Conservation (phyloP, 2,113 vertebrate genomes). For the Rhombomys opimus region DNA sequence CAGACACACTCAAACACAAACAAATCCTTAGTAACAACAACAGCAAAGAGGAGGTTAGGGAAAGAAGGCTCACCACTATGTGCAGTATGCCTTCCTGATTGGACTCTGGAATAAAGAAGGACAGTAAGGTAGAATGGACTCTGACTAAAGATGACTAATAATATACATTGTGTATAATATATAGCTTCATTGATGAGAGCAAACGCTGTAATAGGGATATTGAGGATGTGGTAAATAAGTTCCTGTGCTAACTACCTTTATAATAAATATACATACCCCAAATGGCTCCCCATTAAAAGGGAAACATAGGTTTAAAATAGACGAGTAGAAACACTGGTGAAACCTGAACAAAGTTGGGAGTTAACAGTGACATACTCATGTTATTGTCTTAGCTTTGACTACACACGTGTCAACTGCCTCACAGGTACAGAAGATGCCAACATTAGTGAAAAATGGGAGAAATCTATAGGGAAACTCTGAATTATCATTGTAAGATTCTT, state of each 20-base stretch:
- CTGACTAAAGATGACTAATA: background rate
- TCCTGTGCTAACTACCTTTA: background rate
- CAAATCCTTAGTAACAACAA: background rate
- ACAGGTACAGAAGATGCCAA: background rate
- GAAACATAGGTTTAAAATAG: background rate
- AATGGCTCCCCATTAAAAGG: background rate
- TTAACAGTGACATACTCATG: background rate
- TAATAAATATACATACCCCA: constrained; percentile 19
- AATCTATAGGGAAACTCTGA: background rate
- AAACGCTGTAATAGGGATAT: constrained; percentile 1
- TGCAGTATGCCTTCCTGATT: background rate
- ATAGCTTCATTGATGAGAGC: background rate
- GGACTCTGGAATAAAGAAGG: background rate
- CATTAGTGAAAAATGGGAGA: background rate
- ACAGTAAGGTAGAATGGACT: background rate
- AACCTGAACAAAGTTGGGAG: background rate
- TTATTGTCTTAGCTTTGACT: background rate
- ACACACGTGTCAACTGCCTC: background rate
- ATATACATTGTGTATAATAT: background rate
- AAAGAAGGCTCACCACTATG: background rate
- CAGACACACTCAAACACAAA: background rate
- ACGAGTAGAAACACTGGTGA: background rate
- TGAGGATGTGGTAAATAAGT: background rate
- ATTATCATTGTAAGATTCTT: constrained; percentile 28
- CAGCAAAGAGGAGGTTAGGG: background rate